Conservation (phyloP, 2,113 vertebrate genomes). For the Trematocara zebra region DNA sequence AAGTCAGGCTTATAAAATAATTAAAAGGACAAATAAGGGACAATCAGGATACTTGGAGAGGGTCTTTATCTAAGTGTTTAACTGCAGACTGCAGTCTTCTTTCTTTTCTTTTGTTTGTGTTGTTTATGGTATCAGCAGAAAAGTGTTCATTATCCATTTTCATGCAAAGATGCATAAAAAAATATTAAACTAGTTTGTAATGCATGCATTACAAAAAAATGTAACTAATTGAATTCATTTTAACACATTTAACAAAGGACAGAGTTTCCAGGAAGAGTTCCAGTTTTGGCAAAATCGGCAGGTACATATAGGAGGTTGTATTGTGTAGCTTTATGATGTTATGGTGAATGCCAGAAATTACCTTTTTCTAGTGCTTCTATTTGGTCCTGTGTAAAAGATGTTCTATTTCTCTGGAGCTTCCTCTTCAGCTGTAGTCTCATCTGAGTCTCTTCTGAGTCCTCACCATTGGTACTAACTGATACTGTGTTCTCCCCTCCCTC, state of each 20-base stretch:
- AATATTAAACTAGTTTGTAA: background rate
- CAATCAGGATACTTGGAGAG: background rate
- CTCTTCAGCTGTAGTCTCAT: conserved; percentile 98
- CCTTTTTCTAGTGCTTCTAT: conserved; percentile 99
- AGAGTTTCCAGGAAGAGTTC: background rate
- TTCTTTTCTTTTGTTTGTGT: background rate
- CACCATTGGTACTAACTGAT: conserved; percentile 88
- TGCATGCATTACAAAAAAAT: background rate
- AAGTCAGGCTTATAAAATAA: background rate
- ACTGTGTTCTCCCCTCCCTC: conserved; percentile 90
- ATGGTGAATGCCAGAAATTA: conserved; percentile 29
- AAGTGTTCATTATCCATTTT: background rate
- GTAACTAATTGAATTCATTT: background rate
- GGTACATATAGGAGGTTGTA: background rate
- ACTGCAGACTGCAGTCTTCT: background rate
- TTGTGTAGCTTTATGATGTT: background rate
- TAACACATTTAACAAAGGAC: background rate
- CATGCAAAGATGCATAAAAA: background rate
- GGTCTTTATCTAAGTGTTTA: background rate
- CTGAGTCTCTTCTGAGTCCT: conserved; percentile 95
- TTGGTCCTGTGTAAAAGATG: conserved; percentile 98
- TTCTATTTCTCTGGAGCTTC: conserved; percentile 96
- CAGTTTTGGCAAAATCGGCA: background rate
- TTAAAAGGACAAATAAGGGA: background rate
- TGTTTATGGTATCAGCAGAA: background rate